These are phyloP conservation scores for Drosophila truncata DNA, from an alignment of 1,140 invertebrate genomes.

Conservation along the genomic window DNA sequence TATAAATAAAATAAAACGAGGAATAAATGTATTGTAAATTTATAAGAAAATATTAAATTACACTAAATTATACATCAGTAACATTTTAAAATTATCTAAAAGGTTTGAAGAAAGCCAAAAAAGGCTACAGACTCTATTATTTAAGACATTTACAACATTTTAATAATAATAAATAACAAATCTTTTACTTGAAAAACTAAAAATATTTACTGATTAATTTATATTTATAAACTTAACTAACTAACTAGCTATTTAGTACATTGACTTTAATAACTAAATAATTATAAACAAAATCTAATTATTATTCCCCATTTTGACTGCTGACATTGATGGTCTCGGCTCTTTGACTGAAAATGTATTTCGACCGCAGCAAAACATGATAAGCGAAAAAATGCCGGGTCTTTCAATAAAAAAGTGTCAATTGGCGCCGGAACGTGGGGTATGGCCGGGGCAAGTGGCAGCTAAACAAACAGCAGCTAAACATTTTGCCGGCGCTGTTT, in stretches of 20 bases:
- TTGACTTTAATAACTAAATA: background rate
- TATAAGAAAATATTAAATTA: background rate
- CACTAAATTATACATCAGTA: no score
- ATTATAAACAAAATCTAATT: background rate
- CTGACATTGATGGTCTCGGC: slow-evolving; percentile 8
- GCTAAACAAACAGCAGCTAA: slow-evolving; percentile 56
- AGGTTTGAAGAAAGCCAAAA: no score
- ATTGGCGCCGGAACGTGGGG: slow-evolving; percentile 38
- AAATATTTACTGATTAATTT: no score
- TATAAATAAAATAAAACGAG: background rate
- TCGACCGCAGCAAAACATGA: slow-evolving; percentile 42
- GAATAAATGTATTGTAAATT: background rate
- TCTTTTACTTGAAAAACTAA: no score
- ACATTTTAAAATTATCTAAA: no score
- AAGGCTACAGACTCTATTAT: no score
- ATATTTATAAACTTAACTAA: background rate
- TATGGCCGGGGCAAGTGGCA: slow-evolving; percentile 24
- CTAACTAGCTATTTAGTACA: background rate
- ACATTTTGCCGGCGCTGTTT: slow-evolving; percentile 67
- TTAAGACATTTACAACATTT: no score
- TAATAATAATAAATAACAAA: no score
- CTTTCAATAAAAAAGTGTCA: slow-evolving; percentile 64
- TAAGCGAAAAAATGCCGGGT: slow-evolving; percentile 38
- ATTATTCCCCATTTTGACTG: background rate
- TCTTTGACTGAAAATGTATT: slow-evolving; percentile 24